Base-by-base conservation (phyloP, 2,797 vertebrate genomes). In the Phrynocephalus forsythii region DNA sequence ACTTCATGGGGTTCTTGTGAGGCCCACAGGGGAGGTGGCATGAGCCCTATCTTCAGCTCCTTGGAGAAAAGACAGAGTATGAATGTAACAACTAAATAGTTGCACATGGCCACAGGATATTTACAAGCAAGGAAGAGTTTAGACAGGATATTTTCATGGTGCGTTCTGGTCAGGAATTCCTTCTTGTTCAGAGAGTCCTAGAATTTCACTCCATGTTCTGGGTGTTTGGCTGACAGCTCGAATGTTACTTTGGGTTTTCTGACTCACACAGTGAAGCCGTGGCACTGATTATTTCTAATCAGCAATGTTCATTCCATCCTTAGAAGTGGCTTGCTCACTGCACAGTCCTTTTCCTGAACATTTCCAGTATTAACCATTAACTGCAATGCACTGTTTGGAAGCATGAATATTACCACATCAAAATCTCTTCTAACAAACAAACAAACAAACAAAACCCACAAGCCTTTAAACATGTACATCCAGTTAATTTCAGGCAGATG, bases 381-480 rank as follows among this genome's bases (percentile, higher is more conserved):
- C 8, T 18, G 24, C 22, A 76, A 26, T 66, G 33, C 56, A 60
- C 71, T 63, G 33, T 84, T 60, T 84, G 56, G 24, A 33, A 76
- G n/a, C 63, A 73, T 80, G 22, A 86, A 20, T 81, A 86, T n/a
- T 81, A 69, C 8, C 56, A 86, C n/a, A 4, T 3, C 24, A 79
- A 71, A 86, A 38, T 60, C 48, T 71, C 33, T 38, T 79, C 2
- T 9, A 79, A 79, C 71, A 26, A 11, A 56, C 6, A 56, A 56
- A 56, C 38, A 44, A 44, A 44, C 38, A 44, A 44, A 44, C 38
- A 44, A 44, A 44, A 44, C 38, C 38, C 38, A 44, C 3, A 48
- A 56, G 48, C 22, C 60, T 69, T 79, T 69, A 26, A 63, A 86
- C 72, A 18, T 38, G 10, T 72, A 56, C 33, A 28, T 66, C 26